phyloP scores from a whole-genome alignment of 2,113 vertebrate species.

The Lagenorhynchus albirostris region DNA sequence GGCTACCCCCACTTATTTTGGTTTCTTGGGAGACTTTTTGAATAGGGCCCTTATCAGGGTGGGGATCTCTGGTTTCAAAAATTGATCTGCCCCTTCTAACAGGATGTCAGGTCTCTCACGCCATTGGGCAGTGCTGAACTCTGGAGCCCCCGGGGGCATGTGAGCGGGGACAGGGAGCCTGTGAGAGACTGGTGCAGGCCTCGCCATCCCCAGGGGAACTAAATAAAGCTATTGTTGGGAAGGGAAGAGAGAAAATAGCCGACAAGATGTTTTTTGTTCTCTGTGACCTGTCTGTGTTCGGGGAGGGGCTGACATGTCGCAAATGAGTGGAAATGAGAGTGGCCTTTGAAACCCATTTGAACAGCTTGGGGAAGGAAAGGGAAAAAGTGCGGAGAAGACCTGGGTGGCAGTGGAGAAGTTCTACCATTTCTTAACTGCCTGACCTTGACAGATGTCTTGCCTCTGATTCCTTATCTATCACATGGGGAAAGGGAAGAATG shows the following conservation, averaged over 20 bases:
- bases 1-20: neutral
- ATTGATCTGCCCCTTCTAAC: neutral
- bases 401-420: neutral
- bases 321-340: neutral
- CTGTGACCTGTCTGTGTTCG: slow-evolving; percentile 54
- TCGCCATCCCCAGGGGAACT: slow-evolving; percentile 12
- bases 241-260: slow-evolving; percentile 71
- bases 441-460: neutral
- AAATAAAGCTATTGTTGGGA: slow-evolving; percentile 66
- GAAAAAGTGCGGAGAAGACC: neutral
- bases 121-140: slow-evolving; percentile 27
- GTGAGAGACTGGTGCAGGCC: slow-evolving; percentile 1
- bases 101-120: slow-evolving; percentile 4
- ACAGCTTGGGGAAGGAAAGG: neutral
- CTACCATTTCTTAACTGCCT: neutral
- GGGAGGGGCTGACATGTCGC: neutral
- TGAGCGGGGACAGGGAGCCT: neutral
- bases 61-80: slow-evolving; percentile 52
- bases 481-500: neutral
- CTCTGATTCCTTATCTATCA: neutral
- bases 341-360: neutral
- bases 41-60: slow-evolving; percentile 51
- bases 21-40: slow-evolving; percentile 36
- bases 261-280: slow-evolving; percentile 66
- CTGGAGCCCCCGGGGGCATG: neutral